These are phyloP conservation scores for Spisula solida DNA, from an alignment of 2,888 invertebrate genomes.

Conservation along the genomic window DNA sequence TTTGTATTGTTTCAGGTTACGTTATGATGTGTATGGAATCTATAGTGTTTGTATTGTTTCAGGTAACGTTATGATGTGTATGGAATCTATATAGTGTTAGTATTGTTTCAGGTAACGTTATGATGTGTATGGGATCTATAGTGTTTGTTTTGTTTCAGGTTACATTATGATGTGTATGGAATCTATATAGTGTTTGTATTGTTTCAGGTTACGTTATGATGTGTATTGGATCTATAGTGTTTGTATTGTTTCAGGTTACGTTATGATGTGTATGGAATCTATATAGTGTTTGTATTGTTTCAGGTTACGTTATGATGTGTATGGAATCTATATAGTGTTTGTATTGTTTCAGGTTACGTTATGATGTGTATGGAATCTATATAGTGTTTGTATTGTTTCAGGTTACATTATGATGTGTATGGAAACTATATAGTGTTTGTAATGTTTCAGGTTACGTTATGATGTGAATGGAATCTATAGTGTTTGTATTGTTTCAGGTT, in stretches of 20 bases:
- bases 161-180: not conserved
- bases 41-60: slow-evolving; percentile 91
- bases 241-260: slow-evolving; percentile 88
- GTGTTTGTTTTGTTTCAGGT: slow-evolving; percentile 91
- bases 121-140: slow-evolving; percentile 90
- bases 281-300: too few relatives aligned
- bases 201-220: slow-evolving; percentile 76
- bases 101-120: slow-evolving; percentile 75
- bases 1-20: slow-evolving; percentile 77
- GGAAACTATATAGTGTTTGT: slow-evolving; percentile 92
- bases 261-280: not conserved
- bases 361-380: not conserved
- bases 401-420: slow-evolving; percentile 88
- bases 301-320: slow-evolving; percentile 85
- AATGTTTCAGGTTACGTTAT: not conserved
- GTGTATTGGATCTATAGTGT: slow-evolving; percentile 91
- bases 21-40: slow-evolving; percentile 89
- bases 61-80: not conserved
- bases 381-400: too few relatives aligned
- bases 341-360: slow-evolving; percentile 83
- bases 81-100: too few relatives aligned
- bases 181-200: too few relatives aligned
- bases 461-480: not conserved
- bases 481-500: slow-evolving; percentile 77
- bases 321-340: slow-evolving; percentile 92